Base-by-base conservation (phyloP, 35 echinoderm and acorn worm genomes). In the Nesometra sesokonis region DNA sequence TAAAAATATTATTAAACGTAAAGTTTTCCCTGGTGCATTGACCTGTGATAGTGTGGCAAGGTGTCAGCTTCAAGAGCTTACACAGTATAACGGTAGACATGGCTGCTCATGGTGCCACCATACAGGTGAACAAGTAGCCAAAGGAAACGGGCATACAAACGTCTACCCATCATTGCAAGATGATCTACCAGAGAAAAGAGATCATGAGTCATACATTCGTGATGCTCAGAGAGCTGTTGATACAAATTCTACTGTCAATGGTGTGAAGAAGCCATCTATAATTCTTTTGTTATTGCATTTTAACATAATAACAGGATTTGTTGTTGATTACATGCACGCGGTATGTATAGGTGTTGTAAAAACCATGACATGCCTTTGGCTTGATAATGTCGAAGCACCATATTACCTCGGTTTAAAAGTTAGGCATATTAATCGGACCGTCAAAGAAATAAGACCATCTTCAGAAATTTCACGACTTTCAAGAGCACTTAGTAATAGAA, bases 61-160 rank as follows among this genome's bases (percentile, higher is more conserved):
- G 32, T 86, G 85, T 52, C 85, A 86, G 52, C 85, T 77, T 2
- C 85, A 86, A 86, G 67, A 85, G 34, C 67, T 86, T 30, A 35
- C 35, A 34, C 85, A 86, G 21, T 86, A 32, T 30, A 86, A 78
- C 77, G 85, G 85, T 29, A 77, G 35, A 23, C 77, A 77, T 36
- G 85, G 85, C n/a, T 85, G 83, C 57, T 85, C 39, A 13, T 85
- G 84, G 84, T 85, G 84, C 34, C 32, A 77, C 17, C 85, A 86
- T 31, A 76, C 67, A 86, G 85, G 85, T 23, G 34, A 84, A 34
- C 36, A 30, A 29, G 57, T 86, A 34, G 52, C 52, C 67, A 86
- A 77, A 76, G 85, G 85, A 19, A 31, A 35, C 29, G 85, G 85
- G 32, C 33, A 30, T 35, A 52, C 43, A 77, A 77, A 52, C 19